Conservation (phyloP, 2,113 vertebrate genomes). For the Neotoma lepida region DNA sequence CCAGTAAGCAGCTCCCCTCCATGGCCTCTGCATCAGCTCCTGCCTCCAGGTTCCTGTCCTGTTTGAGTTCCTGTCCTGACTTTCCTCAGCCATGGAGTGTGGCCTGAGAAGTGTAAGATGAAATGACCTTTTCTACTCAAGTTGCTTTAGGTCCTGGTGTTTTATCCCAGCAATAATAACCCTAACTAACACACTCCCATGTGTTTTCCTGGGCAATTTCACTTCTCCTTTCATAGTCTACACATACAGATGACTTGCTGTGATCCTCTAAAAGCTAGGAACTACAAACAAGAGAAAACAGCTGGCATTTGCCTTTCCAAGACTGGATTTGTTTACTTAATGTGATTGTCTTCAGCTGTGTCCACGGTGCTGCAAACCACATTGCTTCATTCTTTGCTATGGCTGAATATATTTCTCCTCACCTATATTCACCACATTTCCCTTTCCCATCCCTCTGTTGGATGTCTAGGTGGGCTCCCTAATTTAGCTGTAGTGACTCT, state of each 20-base stretch:
- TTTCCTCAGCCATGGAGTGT: background rate
- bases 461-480: background rate
- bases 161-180: background rate
- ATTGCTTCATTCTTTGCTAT: background rate
- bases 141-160: background rate
- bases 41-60: background rate
- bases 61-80: background rate
- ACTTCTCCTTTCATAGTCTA: background rate
- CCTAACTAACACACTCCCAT: accelerated
- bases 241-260: background rate
- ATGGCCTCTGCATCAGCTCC: background rate
- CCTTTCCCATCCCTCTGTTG: background rate
- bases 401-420: background rate
- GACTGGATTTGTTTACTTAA: background rate
- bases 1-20: background rate
- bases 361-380: background rate
- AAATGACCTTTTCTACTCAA: background rate
- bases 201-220: background rate
- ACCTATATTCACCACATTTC: background rate
- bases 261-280: background rate
- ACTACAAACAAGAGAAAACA: background rate
- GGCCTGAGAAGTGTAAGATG: background rate
- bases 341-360: background rate
- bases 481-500: background rate
- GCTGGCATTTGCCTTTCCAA: background rate